Conservation (phyloP, 2,797 vertebrate genomes). For the Gallinago stenura region DNA sequence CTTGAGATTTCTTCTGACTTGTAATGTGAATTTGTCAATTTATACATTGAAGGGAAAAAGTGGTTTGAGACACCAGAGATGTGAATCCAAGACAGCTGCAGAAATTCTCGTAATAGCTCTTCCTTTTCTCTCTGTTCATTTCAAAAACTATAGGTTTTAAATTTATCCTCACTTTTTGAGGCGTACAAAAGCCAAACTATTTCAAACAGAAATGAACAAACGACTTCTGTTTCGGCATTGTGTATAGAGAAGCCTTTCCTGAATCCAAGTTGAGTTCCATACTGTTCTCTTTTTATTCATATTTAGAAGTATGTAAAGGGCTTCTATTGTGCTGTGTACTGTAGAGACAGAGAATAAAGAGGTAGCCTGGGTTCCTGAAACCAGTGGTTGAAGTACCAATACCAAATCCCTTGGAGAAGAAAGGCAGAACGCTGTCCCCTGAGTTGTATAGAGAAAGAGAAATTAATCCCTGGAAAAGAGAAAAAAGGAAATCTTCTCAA, state of each 20-base stretch:
- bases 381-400: background rate
- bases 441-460: background rate
- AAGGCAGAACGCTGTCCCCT: background rate
- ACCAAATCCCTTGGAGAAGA: background rate
- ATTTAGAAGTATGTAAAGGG: background rate
- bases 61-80: background rate
- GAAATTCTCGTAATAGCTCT: background rate
- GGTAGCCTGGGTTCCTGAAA: background rate
- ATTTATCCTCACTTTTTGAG: background rate
- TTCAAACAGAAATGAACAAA: background rate
- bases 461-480: background rate
- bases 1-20: constrained; percentile 13
- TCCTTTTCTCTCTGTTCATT: background rate
- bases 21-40: background rate
- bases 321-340: background rate
- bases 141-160: background rate
- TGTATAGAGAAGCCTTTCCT: background rate
- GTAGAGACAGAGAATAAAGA: background rate
- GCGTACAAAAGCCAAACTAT: background rate
- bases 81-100: background rate
- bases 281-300: background rate
- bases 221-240: background rate
- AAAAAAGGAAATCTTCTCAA: background rate
- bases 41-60: background rate
- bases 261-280: background rate